Percentiles rank a stretch among this genome's conserved stretches.
Evolutionary conservation across 2,888 invertebrate species (phyloP).

Genomic region (Agrotis segetum): DNA sequence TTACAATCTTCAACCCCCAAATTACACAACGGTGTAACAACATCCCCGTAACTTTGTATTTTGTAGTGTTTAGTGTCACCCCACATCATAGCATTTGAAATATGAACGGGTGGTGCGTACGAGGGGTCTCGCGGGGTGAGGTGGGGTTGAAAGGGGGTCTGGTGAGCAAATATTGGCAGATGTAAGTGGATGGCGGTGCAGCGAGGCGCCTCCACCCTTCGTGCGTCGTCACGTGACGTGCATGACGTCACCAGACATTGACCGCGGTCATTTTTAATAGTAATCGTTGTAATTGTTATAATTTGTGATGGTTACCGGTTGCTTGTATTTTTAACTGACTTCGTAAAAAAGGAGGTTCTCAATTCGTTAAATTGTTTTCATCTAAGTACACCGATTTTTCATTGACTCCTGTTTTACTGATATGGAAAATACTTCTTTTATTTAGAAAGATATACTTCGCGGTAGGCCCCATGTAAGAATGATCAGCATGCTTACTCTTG

Average conservation of each 20-base stretch:
- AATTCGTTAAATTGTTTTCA: too few relatives aligned
- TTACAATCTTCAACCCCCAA: too few relatives aligned
- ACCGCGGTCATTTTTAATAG: slow-evolving; percentile 57
- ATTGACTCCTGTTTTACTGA: too few relatives aligned
- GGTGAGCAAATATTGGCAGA: slow-evolving; percentile 92
- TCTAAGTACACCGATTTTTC: too few relatives aligned
- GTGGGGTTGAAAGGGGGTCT: slow-evolving; percentile 67
- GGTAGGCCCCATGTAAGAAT: too few relatives aligned
- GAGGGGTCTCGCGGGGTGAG: slow-evolving; percentile 74
- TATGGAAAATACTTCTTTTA: too few relatives aligned
- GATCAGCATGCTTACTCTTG: too few relatives aligned
- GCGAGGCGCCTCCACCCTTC: slow-evolving; percentile 60
- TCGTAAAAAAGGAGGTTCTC: too few relatives aligned
- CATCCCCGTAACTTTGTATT: slow-evolving; percentile 77
- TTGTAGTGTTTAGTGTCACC: slow-evolving; percentile 86
- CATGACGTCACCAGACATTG: slow-evolving; percentile 79
- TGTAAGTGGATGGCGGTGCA: slow-evolving; percentile 92
- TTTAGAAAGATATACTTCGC: too few relatives aligned
- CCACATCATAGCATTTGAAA: slow-evolving; percentile 87
- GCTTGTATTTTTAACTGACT: slow-evolving; percentile 4
- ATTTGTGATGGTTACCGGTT: slow-evolving; percentile 22
- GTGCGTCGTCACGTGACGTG: slow-evolving; percentile 70
- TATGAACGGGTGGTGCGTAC: slow-evolving; percentile 88
- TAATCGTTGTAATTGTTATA: slow-evolving; percentile 61
- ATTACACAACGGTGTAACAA: slow-evolving; percentile 69